Evolutionary conservation across 2,797 vertebrate genomes (phyloP), one percentile per base, ranked within the genome.

Genomic region (Heteromormyrus szaboi): DNA sequence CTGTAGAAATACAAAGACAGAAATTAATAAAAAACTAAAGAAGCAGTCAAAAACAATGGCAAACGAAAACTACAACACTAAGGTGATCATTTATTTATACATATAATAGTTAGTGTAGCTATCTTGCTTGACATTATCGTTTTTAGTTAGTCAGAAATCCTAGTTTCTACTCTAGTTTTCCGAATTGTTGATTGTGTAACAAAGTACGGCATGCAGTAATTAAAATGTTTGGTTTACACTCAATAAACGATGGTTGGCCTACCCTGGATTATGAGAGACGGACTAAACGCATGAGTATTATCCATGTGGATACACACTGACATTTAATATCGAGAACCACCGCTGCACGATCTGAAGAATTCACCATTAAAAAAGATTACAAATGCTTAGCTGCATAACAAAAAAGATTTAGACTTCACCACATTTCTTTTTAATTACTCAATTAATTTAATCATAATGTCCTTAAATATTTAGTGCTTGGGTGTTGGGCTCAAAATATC

Each of bases 391-490:
- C 59, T n/a, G 9, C 65, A 11, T 17, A 25, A 46, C 29, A 48
- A 33, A 79, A 86, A 48, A 56, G 83, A 88, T 86, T 48, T 51
- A 22, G 79, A 54, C 53, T 50, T 86, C 51, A 72, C 11, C 68
- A 79, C 83, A 46, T 62, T 88, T 90, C 89, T 22, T 54, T 86
- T 88, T 72, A 88, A 88, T 88, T 79, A 86, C 79, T 89, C 83
- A 85, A 90, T 88, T 68, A 88, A 88, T 79, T 56, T 22, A 62
- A 59, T 56, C 83, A 59, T 86, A 88, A 88, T n/a, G 68, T 87
- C 41, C 86, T 86, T 54, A 88, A 90, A 91, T 83, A 88, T 87
- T 88, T 85, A 88, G 89, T 37, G 50, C 89, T 54, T 25, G 41
- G 41, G 87, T 65, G 25, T 37, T 88, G 56, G 84, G 86, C 72